Percentiles rank a stretch among this genome's conserved stretches.
Evolutionary conservation across 35 echinoderm and acorn worm genomes (phyloP).

Genomic region (Lytechinus variegatus): DNA sequence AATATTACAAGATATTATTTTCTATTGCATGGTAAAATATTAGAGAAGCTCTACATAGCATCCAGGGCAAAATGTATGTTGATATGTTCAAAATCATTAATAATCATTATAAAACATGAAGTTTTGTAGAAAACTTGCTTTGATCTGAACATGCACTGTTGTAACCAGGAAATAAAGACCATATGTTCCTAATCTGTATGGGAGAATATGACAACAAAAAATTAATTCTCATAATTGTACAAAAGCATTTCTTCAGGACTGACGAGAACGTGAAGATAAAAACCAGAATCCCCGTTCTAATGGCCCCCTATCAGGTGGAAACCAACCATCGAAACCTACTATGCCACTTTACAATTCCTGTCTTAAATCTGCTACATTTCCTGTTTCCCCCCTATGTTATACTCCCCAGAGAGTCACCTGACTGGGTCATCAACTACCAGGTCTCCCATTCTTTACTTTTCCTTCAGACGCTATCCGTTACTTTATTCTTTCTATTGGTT

Average conservation of each 20-base stretch:
- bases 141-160: no score
- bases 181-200: no score
- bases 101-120: no score
- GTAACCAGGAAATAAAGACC: no score
- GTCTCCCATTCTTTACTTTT: not conserved
- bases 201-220: no score
- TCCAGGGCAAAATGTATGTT: no score
- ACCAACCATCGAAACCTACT: not conserved
- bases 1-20: no score
- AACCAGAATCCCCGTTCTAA: not conserved
- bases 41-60: no score
- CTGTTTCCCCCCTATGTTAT: not conserved
- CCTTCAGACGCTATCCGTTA: not conserved
- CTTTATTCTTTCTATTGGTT: not conserved
- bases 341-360: not conserved
- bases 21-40: no score
- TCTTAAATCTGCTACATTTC: constrained; percentile 13
- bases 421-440: not conserved
- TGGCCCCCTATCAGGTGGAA: not conserved
- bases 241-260: not conserved
- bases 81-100: no score
- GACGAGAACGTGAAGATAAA: not conserved
- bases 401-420: not conserved
- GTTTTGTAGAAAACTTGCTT: no score
- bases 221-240: no score